A percentile compares a stretch with the other conserved stretches of the same genome.
Evolutionary conservation across 1,140 invertebrate genomes (phyloP).

Genomic region (Pseudomyrmex dendroicus): DNA sequence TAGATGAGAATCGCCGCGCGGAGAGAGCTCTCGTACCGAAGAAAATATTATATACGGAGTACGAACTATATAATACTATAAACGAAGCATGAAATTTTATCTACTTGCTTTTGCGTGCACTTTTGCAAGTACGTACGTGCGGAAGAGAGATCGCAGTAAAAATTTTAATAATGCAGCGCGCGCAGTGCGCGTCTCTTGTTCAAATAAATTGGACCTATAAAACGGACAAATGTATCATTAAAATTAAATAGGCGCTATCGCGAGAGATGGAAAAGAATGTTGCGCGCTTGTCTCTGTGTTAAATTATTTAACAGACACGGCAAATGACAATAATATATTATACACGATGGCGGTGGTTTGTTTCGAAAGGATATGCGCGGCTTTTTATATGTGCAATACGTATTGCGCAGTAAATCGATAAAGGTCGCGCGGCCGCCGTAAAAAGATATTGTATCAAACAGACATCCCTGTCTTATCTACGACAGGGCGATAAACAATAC

Average conservation of each 20-base stretch:
- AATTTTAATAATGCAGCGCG: background rate
- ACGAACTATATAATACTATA: conserved; percentile 30
- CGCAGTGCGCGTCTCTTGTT: background rate
- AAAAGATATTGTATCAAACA: conserved; percentile 23
- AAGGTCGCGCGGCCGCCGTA: background rate
- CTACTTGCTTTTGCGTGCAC: conserved; percentile 5
- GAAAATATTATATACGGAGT: conserved; percentile 44
- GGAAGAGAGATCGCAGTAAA: background rate
- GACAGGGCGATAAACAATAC: conserved; percentile 23
- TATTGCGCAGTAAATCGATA: background rate
- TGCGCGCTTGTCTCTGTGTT: background rate
- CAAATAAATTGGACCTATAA: background rate
- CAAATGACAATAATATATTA: background rate
- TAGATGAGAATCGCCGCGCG: conserved; percentile 13
- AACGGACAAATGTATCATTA: background rate
- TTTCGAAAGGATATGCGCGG: background rate
- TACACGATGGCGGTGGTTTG: background rate
- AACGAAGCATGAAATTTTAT: conserved; percentile 43
- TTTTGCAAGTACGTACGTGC: background rate
- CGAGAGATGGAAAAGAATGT: background rate
- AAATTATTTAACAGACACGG: background rate
- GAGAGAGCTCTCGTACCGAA: conserved; percentile 3
- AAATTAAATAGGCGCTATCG: background rate
- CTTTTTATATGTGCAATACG: background rate
- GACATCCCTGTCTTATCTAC: background rate